Conservation (phyloP, 2,797 vertebrate species). For the Pteropus rufus region DNA sequence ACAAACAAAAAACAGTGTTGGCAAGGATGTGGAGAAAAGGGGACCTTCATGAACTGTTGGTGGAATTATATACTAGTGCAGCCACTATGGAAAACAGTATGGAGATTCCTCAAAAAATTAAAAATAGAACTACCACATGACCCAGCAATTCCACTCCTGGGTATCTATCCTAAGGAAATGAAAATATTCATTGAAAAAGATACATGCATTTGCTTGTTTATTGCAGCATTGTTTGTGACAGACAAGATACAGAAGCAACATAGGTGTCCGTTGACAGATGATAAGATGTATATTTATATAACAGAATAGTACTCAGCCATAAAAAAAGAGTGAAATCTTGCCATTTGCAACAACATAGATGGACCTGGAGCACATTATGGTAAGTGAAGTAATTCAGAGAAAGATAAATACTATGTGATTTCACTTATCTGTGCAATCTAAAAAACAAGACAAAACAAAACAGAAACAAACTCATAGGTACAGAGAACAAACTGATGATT, state of each 20-base stretch:
- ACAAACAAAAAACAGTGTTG: neutral
- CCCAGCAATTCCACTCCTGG: neutral
- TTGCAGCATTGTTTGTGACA: neutral
- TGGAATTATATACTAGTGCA: neutral
- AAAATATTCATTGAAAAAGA: neutral
- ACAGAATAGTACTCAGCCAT: no score
- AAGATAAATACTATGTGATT: no score
- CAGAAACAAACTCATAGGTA: no score
- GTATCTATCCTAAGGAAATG: neutral
- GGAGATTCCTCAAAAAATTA: no score
- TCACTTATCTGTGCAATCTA: no score
- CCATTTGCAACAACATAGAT: no score
- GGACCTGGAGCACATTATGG: no score
- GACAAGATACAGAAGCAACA: neutral
- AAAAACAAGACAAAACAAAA: no score
- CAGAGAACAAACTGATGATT: no score
- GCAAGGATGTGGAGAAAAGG: neutral
- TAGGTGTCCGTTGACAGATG: neutral
- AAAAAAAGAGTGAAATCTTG: no score
- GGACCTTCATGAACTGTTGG: neutral
- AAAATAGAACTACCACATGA: neutral
- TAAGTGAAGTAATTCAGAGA: no score
- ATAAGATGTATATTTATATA: neutral
- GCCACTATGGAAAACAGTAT: neutral
- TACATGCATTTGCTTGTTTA: neutral